phyloP scores from a whole-genome alignment of 2,888 invertebrate species.

The Linnaemya tessellans region DNA sequence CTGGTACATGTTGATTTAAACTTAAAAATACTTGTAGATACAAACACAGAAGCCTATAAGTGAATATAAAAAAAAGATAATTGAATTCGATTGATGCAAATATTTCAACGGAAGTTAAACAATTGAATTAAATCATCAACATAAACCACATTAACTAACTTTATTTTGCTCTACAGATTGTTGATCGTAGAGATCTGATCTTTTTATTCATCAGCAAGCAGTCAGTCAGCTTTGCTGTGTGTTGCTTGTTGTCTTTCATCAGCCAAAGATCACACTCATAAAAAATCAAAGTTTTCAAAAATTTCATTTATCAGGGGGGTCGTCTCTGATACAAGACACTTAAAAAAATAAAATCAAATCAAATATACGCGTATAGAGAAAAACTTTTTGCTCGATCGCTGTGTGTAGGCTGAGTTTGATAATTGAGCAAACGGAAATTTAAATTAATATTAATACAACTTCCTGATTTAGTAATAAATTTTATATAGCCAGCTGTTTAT shows the following conservation, averaged over 20 bases:
- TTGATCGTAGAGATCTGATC: slow-evolving; percentile 30
- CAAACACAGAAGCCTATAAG: background rate
- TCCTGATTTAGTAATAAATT: slow-evolving; percentile 69
- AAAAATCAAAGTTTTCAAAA: slow-evolving; percentile 70
- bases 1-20: slow-evolving; percentile 66
- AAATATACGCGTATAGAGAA: background rate
- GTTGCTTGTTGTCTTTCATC: slow-evolving; percentile 28
- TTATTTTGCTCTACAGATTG: slow-evolving; percentile 55
- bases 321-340: slow-evolving; percentile 22
- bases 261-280: slow-evolving; percentile 53
- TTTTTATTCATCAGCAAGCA: slow-evolving; percentile 23
- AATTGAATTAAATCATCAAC: slow-evolving; percentile 71
- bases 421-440: slow-evolving; percentile 79
- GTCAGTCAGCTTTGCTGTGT: background rate
- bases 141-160: slow-evolving; percentile 55
- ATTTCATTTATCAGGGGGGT: slow-evolving; percentile 56
- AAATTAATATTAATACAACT: slow-evolving; percentile 79
- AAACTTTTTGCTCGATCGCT: slow-evolving; percentile 18
- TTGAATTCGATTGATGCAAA: slow-evolving; percentile 75
- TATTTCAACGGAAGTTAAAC: slow-evolving; percentile 72
- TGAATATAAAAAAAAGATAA: slow-evolving; percentile 69
- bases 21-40: slow-evolving; percentile 26
- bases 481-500: slow-evolving; percentile 54
- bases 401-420: slow-evolving; percentile 60
- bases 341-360: slow-evolving; percentile 2